phyloP scores from a whole-genome alignment of 2,113 vertebrate genomes.

The Pelodiscus sinensis region DNA sequence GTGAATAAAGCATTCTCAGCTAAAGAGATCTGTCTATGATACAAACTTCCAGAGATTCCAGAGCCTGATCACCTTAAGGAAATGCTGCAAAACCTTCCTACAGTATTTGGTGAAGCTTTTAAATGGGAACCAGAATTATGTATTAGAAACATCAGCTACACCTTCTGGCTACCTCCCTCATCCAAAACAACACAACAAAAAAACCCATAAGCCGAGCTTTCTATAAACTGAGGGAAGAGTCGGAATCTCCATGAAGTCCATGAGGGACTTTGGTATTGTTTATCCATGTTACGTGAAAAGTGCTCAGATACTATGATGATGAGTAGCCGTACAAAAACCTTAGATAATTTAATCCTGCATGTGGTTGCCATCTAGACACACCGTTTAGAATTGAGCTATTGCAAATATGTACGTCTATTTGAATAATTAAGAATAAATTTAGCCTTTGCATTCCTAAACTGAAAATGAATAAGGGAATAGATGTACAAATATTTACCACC shows the following conservation, averaged over 20 bases:
- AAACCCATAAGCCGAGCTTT: neutral
- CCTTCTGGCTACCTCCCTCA: neutral
- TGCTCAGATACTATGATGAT: neutral
- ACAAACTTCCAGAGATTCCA: neutral
- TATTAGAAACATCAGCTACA: neutral
- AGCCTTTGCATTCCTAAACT: slow-evolving; percentile 35
- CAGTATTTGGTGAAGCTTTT: neutral
- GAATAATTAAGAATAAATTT: slow-evolving; percentile 32
- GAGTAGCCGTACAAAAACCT: neutral
- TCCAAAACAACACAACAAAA: neutral
- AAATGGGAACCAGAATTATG: neutral
- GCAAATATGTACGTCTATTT: neutral
- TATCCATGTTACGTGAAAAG: neutral
- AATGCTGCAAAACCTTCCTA: neutral
- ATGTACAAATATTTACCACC: slow-evolving; percentile 51
- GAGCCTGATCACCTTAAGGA: neutral
- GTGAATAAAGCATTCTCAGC: neutral
- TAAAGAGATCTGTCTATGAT: neutral
- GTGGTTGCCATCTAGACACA: neutral
- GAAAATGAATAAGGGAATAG: neutral
- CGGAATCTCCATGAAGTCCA: neutral
- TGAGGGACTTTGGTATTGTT: neutral
- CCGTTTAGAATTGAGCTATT: slow-evolving; percentile 3
- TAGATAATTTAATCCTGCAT: neutral
- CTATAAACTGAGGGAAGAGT: neutral